phyloP scores from a whole-genome alignment of 2,113 vertebrate species.

The Telmatochromis brachygnathus region DNA sequence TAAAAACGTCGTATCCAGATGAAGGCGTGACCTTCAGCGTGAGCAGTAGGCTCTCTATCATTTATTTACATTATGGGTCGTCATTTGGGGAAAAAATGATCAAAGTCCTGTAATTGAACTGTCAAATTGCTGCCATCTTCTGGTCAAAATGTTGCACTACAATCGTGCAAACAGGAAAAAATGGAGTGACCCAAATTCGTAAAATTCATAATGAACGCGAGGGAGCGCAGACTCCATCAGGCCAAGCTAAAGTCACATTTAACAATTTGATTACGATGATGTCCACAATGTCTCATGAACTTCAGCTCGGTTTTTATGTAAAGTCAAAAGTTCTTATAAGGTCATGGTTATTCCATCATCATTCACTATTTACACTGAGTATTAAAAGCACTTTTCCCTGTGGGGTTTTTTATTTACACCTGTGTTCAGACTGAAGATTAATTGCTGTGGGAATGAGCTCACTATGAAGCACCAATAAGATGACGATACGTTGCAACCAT shows the following conservation, averaged over 20 bases:
- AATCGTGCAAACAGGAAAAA: background rate
- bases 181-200: background rate
- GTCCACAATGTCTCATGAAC: background rate
- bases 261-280: accelerated
- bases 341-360: too few relatives aligned
- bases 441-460: background rate
- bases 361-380: background rate
- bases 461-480: background rate
- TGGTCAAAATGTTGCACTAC: background rate
- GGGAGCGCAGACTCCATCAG: background rate
- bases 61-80: background rate
- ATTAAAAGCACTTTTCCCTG: background rate
- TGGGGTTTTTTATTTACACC: accelerated
- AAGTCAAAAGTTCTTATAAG: background rate
- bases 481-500: background rate
- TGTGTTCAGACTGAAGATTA: background rate
- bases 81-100: accelerated
- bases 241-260: background rate
- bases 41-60: background rate
- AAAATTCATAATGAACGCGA: background rate
- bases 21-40: background rate
- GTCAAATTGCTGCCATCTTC: background rate
- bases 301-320: background rate
- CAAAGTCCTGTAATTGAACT: background rate
- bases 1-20: background rate